Evolutionary conservation across 35 echinoderm and acorn worm genomes (phyloP).

Genomic region (Lytechinus pictus): DNA sequence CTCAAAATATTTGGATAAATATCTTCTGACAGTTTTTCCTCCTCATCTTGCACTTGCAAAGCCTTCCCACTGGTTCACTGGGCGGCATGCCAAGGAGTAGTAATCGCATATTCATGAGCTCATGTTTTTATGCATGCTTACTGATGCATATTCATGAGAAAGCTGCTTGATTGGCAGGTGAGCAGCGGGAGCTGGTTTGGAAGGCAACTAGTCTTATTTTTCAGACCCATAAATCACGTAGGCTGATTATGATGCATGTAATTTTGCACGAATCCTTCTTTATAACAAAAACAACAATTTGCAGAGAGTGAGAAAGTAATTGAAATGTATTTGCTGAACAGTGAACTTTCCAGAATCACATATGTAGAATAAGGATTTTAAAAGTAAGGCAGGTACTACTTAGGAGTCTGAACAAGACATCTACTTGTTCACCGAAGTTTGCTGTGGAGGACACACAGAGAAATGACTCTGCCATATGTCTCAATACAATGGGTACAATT

Average conservation of each 20-base stretch:
- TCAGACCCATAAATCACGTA: not conserved
- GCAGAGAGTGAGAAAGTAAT: not conserved
- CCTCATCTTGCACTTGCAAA: not conserved
- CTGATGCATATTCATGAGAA: conserved; percentile 17
- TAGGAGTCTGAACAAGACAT: not conserved
- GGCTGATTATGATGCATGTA: not conserved
- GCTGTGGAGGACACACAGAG: not conserved
- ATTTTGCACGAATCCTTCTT: not conserved
- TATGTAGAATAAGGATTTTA: not conserved
- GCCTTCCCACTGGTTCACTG: not conserved
- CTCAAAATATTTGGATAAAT: conserved; percentile 13
- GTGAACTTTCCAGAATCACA: not conserved
- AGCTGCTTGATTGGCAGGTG: conserved; percentile 27
- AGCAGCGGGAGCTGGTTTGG: not conserved
- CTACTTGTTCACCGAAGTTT: conserved; percentile 22
- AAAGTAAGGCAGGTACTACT: not conserved
- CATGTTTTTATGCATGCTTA: not conserved
- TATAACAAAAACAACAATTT: not conserved
- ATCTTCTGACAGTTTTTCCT: not conserved
- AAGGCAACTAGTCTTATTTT: not conserved
- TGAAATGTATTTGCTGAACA: not conserved
- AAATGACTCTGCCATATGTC: conserved; percentile 41
- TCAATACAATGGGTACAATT: conserved; percentile 33
- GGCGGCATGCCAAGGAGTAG: not conserved
- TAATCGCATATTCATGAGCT: conserved; percentile 1